Base-by-base conservation (phyloP, 2,888 invertebrate genomes). In the Oxyscelio sp. region DNA sequence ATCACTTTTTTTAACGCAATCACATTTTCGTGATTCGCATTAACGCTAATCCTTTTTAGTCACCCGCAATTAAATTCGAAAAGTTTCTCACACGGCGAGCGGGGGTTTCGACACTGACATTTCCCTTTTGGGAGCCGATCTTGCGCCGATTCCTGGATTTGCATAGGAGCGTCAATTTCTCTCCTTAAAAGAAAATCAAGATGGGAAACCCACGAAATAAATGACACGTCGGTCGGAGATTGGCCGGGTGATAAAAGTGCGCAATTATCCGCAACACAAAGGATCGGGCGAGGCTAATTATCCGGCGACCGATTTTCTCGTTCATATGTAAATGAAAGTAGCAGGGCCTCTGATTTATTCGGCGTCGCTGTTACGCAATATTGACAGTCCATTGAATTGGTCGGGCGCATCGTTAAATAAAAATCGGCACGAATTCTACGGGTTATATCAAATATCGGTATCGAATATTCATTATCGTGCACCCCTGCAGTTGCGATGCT, bases 111-210 rank as follows among this genome's bases (percentile, higher is more conserved):
- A 52, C 50, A 31, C 5, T 52, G 63, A 45, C 58, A 45, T 58
- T 58, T 38, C 34, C 56, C 70, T 80, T 85, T 61, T 61, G 75
- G 22, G 48, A 59, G 15, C 17, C 34, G 63, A 75, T 61, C 56
- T 75, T 43, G 54, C 66, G 68, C 65, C 85, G 86, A 89, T 88
- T 83, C 86, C 85, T 78, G 82, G 86, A 86, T 87, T 48, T 31
- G 34, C 52, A 15, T n/a, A 21, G 38, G 43, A 54, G 27, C 63
- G 40, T 43, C 54, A 34, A 40, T 74, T 74, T 63, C 74, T 17
- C 63, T 74, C 74, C 63, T 63, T 74, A 74, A 74, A 63, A 27
- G 74, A 54, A 43, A 19, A 74, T 74, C 74, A 43, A 43, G 61
- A 74, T 63, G 54, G 43, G 24, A 43, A 61, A 43, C 9, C 13